Base-by-base conservation (phyloP, 2,797 vertebrate genomes). In the Hephaestus fuliginosus region DNA sequence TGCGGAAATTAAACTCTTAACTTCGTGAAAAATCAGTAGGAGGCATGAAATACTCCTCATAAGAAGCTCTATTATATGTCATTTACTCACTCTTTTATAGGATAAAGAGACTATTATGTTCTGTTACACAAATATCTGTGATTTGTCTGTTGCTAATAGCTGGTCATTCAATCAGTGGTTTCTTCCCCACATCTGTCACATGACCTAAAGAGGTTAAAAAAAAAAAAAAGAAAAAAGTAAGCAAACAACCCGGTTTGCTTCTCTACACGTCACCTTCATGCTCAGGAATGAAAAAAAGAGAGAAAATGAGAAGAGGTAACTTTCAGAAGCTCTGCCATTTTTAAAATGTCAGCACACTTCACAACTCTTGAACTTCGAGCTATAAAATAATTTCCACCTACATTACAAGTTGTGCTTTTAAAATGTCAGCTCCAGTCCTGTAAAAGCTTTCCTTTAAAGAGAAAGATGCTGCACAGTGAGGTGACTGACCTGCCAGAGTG, bases 391-490 rank as follows among this genome's bases (percentile, higher is more conserved):
- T 63, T 36, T 55, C 11, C 3, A 28, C 13, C 25, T 15, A 9
- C 6, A 18, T 20, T 15, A 9, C 6, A 18, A 33, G 43, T 61
- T 22, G 7, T n/a, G 22, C 55, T 22, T 17, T 49, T 41, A 13
- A 69, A 81, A 52, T 52, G 36, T 65, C 53, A 76, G 10, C 20
- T 6, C 25, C 9, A n/a, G 20, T 43, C 30, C 39, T 20, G 49
- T 48, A 17, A 67, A 33, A 5, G 20, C n/a, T 64, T 44, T 52
- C 7, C 3, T n/a, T 39, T 41, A 8, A 33, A 20, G 9, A 36
- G 33, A 33, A 55, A 18, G 6, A 48, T 0, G 2, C 14, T 20
- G 14, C 7, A 41, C 11, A 49, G 43, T n/a, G 53, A 46, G 22
- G 7, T 57, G 8, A 33, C 63, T 43, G 22, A 67, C 20, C 5